A percentile compares a stretch with the other conserved stretches of the same genome.
Conservation (phyloP, 2,888 invertebrate species). For the Crepidodera aurea region DNA sequence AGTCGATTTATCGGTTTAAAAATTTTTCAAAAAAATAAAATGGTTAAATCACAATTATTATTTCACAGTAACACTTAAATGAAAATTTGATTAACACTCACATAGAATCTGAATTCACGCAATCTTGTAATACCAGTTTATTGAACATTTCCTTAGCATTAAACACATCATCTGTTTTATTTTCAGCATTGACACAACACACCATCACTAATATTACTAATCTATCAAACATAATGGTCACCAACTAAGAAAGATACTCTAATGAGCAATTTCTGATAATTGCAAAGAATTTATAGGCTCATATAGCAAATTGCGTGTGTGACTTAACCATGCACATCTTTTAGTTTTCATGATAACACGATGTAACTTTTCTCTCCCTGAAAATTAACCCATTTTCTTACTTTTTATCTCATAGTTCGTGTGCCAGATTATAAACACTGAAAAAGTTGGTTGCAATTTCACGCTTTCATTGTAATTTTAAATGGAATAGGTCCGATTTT, state of each 20-base stretch:
- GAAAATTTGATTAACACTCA: too few species aligned
- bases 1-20: too few species aligned
- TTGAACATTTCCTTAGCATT: not conserved
- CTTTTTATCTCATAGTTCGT: slow-evolving; percentile 26
- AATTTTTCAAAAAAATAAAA: too few species aligned
- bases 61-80: too few species aligned
- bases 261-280: slow-evolving; percentile 29
- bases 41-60: too few species aligned
- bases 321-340: slow-evolving; percentile 35
- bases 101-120: slow-evolving; percentile 11
- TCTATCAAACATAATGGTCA: slow-evolving; percentile 28
- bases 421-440: not conserved
- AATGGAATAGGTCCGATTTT: too few species aligned
- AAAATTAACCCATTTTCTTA: slow-evolving; percentile 38
- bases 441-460: too few species aligned
- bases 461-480: too few species aligned
- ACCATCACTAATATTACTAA: slow-evolving; percentile 32
- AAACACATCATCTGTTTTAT: not conserved
- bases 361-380: slow-evolving; percentile 34
- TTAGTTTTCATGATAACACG: slow-evolving; percentile 22
- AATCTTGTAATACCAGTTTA: slow-evolving; percentile 10
- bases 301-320: slow-evolving; percentile 37
- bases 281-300: slow-evolving; percentile 40
- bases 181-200: slow-evolving; percentile 16
- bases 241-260: slow-evolving; percentile 14